Evolutionary conservation across 2,888 invertebrate species (phyloP), one percentile per base, ranked within the genome.

Genomic region (Urechis unicinctus): DNA sequence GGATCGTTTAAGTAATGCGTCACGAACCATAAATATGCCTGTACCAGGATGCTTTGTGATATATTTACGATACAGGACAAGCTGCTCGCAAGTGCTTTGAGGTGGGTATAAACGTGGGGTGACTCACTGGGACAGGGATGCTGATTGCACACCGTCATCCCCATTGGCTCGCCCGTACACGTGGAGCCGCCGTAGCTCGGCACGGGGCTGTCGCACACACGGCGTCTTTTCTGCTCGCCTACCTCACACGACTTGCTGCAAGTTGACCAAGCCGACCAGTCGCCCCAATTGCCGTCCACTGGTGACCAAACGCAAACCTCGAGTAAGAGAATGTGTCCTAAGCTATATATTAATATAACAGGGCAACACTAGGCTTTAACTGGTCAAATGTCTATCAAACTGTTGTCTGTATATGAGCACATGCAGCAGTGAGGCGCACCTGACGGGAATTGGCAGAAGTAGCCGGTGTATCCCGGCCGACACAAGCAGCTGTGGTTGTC

Each of bases 241-340:
- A 55, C 60, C 3, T 72, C 73, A 60, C 75, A 75, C 2, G 73
- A 68, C 43, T 57, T 65, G 61, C 68, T 71, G 58, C 75, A 75
- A 24, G 66, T 53, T 6, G 68, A 61, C 75, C 75, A 75, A n/a
- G 59, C 60, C 1, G 69, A 63, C 75, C 75, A 75, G 31, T 58
- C 50, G 1, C 57, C 49, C 61, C 61, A 61, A 13, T 56, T 56
- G 26, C 75, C 75, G 53, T 73, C 66, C 48, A 73, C 75, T 74
- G 57, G 6, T 44, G 46, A 42, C n/a, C 43, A 52, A 36, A 50
- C 26, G 22, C 3, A 9, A 36, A 36, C 50, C 13, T 1, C 21
- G 4, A 3, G 21, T 13, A 41, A 24, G 9, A 24, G 13, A 30
- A 31, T 44, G 48, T 36, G 6, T 13, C 6, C 13, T 9, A 44